Evolutionary conservation across 2,888 invertebrate species (phyloP).

Genomic region (Dryococelus australis): DNA sequence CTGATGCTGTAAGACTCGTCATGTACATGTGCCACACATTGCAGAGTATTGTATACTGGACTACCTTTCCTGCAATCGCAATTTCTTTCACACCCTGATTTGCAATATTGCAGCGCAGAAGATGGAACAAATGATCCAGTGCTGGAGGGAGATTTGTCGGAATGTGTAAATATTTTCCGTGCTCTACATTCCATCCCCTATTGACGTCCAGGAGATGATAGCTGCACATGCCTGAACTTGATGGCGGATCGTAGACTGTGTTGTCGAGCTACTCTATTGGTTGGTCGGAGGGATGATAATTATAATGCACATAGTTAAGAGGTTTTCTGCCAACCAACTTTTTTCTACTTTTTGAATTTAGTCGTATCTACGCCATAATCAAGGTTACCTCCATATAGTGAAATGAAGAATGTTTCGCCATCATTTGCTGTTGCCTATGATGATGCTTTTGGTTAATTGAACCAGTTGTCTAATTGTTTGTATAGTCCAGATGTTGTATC

Average conservation of each 20-base stretch:
- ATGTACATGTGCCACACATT: neutral
- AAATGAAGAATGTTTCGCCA: neutral
- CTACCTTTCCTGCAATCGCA: neutral
- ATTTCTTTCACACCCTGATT: conserved; percentile 13
- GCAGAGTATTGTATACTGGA: neutral
- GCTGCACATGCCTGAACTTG: neutral
- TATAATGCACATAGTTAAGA: conserved; percentile 18
- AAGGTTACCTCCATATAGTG: neutral
- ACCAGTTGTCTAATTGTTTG: conserved; percentile 22
- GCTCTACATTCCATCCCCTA: conserved; percentile 11
- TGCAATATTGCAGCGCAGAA: conserved; percentile 23
- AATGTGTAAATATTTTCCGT: neutral
- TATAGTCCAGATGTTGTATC: neutral
- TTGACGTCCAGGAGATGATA: neutral
- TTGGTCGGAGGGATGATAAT: conserved; percentile 20
- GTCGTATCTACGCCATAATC: neutral
- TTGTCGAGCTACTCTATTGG: neutral
- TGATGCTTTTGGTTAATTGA: neutral
- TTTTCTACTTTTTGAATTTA: conserved; percentile 17
- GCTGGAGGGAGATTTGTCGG: conserved; percentile 12
- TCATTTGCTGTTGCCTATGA: neutral
- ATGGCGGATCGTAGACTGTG: conserved; percentile 19
- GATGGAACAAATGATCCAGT: conserved; percentile 23
- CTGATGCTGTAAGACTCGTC: neutral
- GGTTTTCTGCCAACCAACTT: neutral